Percentiles rank a stretch among this genome's conserved stretches.
These are phyloP conservation scores for Clepsis dumicolana DNA, from an alignment of 2,888 invertebrate genomes.

Conservation along the genomic window DNA sequence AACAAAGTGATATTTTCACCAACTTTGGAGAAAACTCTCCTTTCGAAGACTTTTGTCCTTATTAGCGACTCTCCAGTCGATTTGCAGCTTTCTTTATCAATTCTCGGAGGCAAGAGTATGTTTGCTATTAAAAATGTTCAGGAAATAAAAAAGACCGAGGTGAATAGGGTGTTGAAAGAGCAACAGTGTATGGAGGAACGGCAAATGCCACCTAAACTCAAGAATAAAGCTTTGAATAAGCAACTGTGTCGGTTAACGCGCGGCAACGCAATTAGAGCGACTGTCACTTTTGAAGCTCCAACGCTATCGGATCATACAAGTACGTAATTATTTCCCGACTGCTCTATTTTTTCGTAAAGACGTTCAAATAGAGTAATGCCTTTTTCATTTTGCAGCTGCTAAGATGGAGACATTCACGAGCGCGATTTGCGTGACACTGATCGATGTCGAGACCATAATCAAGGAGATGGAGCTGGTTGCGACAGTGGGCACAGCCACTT, in stretches of 20 bases:
- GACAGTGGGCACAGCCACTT: constrained; percentile 65
- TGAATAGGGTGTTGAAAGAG: constrained; percentile 71
- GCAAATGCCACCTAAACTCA: constrained; percentile 53
- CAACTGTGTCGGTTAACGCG: constrained; percentile 72
- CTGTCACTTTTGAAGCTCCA: constrained; percentile 70
- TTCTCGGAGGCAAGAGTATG: constrained; percentile 64
- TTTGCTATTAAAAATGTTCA: constrained; percentile 73
- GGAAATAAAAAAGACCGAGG: constrained; percentile 73
- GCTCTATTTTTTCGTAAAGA: not conserved
- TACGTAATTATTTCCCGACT: not conserved
- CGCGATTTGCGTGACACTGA: constrained; percentile 65
- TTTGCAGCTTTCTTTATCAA: constrained; percentile 67
- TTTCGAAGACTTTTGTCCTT: constrained; percentile 69
- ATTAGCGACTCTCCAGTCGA: constrained; percentile 75
- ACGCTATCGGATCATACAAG: constrained; percentile 40
- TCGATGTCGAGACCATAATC: constrained; percentile 65
- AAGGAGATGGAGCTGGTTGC: constrained; percentile 68
- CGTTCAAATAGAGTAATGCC: not conserved
- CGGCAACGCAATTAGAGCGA: constrained; percentile 74
- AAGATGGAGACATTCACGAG: constrained; percentile 61
- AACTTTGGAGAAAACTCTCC: constrained; percentile 60
- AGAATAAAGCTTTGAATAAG: constrained; percentile 63
- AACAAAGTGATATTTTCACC: constrained; percentile 70
- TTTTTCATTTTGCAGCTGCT: constrained; percentile 55
- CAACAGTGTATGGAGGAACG: constrained; percentile 60